A percentile compares a stretch with the other conserved stretches of the same genome.
Evolutionary conservation across 1,140 invertebrate species (phyloP).

Genomic region (Pogonomyrmex barbatus): DNA sequence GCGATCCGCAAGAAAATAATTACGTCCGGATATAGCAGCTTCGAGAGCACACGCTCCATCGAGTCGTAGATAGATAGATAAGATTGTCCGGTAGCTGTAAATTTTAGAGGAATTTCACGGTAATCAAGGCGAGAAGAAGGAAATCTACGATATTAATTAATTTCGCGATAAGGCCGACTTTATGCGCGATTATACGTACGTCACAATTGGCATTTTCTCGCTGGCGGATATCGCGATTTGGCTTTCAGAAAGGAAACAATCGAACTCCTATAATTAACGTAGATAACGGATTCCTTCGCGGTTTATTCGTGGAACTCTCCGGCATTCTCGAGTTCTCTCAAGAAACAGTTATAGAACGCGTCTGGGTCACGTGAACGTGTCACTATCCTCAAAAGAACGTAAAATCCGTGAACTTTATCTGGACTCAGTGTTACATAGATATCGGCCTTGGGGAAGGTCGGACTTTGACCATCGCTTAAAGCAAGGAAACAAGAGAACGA

Average conservation of each 20-base stretch:
- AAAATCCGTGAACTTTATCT: slow-evolving; percentile 44
- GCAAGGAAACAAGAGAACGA: slow-evolving; percentile 55
- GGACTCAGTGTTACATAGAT: background rate
- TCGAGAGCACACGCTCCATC: background rate
- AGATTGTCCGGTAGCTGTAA: background rate
- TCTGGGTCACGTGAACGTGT: slow-evolving; percentile 12
- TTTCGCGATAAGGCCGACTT: slow-evolving; percentile 9
- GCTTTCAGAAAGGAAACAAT: slow-evolving; percentile 13
- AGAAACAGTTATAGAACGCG: slow-evolving; percentile 58
- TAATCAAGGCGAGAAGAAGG: slow-evolving; percentile 20
- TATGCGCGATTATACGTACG: background rate
- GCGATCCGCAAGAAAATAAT: slow-evolving; percentile 75
- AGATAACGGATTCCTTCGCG: slow-evolving; percentile 57
- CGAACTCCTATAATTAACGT: slow-evolving; percentile 9
- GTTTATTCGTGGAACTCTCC: slow-evolving; percentile 43
- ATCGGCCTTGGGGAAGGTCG: slow-evolving; percentile 75
- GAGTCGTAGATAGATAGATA: slow-evolving; percentile 46
- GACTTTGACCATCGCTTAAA: slow-evolving; percentile 52
- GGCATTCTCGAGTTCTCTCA: slow-evolving; percentile 56
- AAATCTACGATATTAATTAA: slow-evolving; percentile 45
- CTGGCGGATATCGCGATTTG: background rate
- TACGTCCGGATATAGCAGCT: slow-evolving; percentile 57
- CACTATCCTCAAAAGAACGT: slow-evolving; percentile 44
- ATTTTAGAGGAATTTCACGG: slow-evolving; percentile 39
- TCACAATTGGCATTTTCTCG: slow-evolving; percentile 20